Conservation (phyloP, 2,113 vertebrate species). For the Psittacus erithacus region DNA sequence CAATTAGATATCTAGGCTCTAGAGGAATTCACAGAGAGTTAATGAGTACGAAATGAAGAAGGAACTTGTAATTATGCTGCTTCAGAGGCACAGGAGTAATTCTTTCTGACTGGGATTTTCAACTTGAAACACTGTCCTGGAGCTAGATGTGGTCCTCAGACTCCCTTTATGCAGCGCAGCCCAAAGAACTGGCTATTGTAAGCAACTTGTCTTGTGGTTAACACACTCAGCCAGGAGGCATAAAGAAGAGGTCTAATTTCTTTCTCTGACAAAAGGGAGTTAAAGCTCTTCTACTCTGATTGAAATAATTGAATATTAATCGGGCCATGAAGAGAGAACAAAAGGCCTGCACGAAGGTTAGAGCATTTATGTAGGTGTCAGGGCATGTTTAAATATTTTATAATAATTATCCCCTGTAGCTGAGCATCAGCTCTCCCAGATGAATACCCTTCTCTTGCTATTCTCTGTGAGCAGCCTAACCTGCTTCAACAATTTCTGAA, state of each 20-base stretch:
- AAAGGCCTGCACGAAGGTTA: background rate
- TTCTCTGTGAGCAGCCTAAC: background rate
- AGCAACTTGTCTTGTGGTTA: background rate
- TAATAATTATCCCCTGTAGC: background rate
- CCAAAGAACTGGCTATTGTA: background rate
- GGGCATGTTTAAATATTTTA: background rate
- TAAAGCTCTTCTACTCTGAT: background rate
- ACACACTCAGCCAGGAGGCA: background rate
- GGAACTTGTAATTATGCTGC: background rate
- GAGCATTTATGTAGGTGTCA: background rate
- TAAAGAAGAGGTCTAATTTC: background rate
- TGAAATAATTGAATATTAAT: constrained; percentile 10
- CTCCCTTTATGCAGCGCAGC: background rate
- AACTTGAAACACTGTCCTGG: background rate
- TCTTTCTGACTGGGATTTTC: background rate
- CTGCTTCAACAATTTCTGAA: background rate
- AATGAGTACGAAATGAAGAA: background rate
- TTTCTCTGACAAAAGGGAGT: background rate
- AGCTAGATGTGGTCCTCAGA: background rate
- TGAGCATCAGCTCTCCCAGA: background rate
- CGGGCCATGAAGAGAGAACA: background rate
- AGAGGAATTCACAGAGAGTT: background rate
- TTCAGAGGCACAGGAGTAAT: background rate
- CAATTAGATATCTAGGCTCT: background rate
- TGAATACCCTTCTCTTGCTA: background rate